A percentile compares a stretch with the other conserved stretches of the same genome.
Evolutionary conservation across 2,888 invertebrate genomes (phyloP).

Genomic region (Drosophila conformis): DNA sequence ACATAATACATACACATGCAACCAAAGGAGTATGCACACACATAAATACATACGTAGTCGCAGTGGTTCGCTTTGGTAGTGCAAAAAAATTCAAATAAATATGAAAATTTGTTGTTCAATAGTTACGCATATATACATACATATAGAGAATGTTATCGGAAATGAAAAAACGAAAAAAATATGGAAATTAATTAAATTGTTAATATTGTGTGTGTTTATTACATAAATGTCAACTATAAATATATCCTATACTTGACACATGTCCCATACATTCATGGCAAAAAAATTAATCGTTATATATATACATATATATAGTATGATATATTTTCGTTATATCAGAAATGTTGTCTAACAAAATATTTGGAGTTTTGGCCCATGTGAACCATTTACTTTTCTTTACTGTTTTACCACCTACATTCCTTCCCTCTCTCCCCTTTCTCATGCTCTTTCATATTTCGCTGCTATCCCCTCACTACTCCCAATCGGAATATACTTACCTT

Average conservation of each 20-base stretch:
- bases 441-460: background rate
- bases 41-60: constrained; percentile 6
- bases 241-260: background rate
- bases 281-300: constrained; percentile 4
- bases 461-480: background rate
- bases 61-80: constrained; percentile 35
- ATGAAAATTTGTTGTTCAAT: constrained; percentile 34
- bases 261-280: constrained; percentile 1
- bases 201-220: constrained; percentile 34
- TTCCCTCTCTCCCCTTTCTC: background rate
- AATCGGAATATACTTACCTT: constrained; percentile 24
- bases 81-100: constrained; percentile 9
- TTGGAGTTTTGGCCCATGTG: background rate
- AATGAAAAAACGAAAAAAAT: constrained; percentile 2
- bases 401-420: background rate
- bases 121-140: constrained; percentile 36
- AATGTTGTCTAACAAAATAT: background rate
- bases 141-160: constrained; percentile 32
- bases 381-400: background rate
- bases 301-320: constrained; percentile 1
- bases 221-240: constrained; percentile 16
- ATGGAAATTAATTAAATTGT: constrained; percentile 25
- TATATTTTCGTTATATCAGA: background rate
- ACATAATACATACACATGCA: constrained; percentile 11
- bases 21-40: constrained; percentile 13